phyloP scores from a whole-genome alignment of 2,113 vertebrate species.

The Oxyruncus cristatus region DNA sequence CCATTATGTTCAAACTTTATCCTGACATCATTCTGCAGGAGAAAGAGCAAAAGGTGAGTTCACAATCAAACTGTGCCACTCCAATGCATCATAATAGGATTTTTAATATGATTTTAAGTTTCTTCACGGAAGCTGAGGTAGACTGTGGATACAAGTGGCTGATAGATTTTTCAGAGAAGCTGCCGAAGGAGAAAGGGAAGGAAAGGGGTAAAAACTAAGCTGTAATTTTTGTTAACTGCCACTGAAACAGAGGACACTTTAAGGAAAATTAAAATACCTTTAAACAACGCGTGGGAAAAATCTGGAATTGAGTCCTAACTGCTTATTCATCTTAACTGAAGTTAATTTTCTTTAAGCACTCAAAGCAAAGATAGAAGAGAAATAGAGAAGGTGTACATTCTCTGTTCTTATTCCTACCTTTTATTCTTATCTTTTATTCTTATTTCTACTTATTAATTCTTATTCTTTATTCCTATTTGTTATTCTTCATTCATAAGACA shows the following conservation, averaged over 20 bases:
- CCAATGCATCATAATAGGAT: rapidly evolving
- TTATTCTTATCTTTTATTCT: background rate
- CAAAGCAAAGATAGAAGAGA: background rate
- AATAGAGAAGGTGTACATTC: background rate
- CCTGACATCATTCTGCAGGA: constrained; percentile 88
- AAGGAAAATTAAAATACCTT: background rate
- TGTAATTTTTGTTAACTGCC: background rate
- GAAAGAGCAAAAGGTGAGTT: constrained; percentile 51
- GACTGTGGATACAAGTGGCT: background rate
- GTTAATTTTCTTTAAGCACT: background rate
- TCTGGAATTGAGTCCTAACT: background rate
- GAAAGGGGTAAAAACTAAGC: background rate
- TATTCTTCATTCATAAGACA: background rate
- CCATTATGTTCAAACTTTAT: constrained; percentile 96
- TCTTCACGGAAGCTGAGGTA: background rate
- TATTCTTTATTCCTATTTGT: background rate
- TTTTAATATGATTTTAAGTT: background rate
- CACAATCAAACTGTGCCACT: background rate
- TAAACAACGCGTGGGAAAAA: background rate
- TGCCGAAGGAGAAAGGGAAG: background rate
- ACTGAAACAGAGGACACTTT: background rate
- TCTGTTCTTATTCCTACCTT: background rate
- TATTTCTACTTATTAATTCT: background rate
- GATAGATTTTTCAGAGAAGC: background rate
- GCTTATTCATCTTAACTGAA: background rate